Conservation (phyloP, 2,113 vertebrate genomes). For the Syrrhaptes paradoxus region DNA sequence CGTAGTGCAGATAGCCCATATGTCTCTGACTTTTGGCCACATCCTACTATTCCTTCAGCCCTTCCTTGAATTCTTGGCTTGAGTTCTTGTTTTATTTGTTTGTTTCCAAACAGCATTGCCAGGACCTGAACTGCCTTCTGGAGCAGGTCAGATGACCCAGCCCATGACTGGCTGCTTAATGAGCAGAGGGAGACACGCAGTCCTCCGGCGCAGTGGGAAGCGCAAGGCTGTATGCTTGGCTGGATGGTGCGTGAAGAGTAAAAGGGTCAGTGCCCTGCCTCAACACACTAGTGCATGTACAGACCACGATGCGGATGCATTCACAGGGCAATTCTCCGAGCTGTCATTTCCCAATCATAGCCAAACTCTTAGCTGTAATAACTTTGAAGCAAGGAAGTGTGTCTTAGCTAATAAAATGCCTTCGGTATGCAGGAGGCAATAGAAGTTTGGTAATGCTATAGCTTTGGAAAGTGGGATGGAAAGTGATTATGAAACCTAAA, state of each 20-base stretch:
- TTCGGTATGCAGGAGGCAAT: not conserved
- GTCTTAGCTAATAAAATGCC: not conserved
- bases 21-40: not conserved
- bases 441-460: not conserved
- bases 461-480: slow-evolving; percentile 5
- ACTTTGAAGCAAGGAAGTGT: not conserved
- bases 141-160: not conserved
- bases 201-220: not conserved
- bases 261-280: not conserved
- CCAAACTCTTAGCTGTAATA: not conserved
- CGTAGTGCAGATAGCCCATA: not conserved
- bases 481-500: slow-evolving; percentile 16
- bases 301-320: not conserved
- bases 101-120: not conserved
- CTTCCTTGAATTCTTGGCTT: slow-evolving; percentile 35
- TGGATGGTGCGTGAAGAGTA: not conserved
- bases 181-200: not conserved
- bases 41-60: slow-evolving; percentile 1
- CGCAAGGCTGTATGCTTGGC: not conserved
- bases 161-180: not conserved
- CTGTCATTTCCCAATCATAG: not conserved
- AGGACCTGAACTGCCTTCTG: slow-evolving; percentile 10
- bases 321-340: not conserved
- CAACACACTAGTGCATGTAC: not conserved
- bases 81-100: slow-evolving; percentile 9